phyloP scores from a whole-genome alignment of 1,140 invertebrate species.

The Bursaphelenchus mucronatus region DNA sequence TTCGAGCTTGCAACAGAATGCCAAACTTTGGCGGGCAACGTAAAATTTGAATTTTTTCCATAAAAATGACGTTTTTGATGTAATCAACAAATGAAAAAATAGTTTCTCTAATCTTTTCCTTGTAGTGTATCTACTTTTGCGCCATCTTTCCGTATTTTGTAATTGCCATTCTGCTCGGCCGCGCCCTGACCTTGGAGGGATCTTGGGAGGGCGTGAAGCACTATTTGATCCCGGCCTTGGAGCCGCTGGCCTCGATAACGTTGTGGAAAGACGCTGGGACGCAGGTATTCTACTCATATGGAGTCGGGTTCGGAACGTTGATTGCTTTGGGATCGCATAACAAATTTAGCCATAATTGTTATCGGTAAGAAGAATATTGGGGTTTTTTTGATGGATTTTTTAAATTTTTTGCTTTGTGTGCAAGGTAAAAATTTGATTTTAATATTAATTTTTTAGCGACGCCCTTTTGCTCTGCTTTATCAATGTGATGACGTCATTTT shows the following conservation, averaged over 20 bases:
- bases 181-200: constrained; percentile 62
- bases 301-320: constrained; percentile 29
- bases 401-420: too few relatives aligned
- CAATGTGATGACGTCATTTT: constrained; percentile 69
- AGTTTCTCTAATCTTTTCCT: background rate
- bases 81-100: too few relatives aligned
- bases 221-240: constrained; percentile 58
- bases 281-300: constrained; percentile 33
- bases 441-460: constrained; percentile 40
- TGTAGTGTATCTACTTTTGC: constrained; percentile 45
- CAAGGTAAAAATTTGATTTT: too few relatives aligned
- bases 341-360: constrained; percentile 29
- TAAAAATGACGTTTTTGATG: too few relatives aligned
- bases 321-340: constrained; percentile 30
- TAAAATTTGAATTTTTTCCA: too few relatives aligned
- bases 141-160: constrained; percentile 62
- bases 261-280: constrained; percentile 34
- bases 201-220: constrained; percentile 57
- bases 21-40: too few relatives aligned
- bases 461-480: constrained; percentile 62
- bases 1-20: too few relatives aligned
- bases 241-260: constrained; percentile 25
- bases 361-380: constrained; percentile 26
- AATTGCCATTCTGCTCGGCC: constrained; percentile 61
- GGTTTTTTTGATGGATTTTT: too few relatives aligned